Conservation (phyloP, 2,113 vertebrate species). For the Alectura lathami region DNA sequence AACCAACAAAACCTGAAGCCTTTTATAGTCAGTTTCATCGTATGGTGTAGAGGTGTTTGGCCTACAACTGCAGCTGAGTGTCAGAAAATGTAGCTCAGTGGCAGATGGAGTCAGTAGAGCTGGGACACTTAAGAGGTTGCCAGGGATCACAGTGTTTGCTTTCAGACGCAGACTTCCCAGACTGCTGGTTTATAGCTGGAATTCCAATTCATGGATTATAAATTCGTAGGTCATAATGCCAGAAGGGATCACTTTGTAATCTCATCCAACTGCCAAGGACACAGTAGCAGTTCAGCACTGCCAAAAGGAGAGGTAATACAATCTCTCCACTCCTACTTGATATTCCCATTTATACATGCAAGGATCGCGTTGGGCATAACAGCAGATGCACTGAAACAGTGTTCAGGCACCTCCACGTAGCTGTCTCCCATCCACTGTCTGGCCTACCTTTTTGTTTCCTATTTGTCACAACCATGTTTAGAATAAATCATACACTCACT, state of each 20-base stretch:
- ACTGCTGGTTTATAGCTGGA: background rate
- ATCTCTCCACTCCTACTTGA: constrained; percentile 27
- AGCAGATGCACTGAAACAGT: background rate
- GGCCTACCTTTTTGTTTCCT: background rate
- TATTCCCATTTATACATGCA: background rate
- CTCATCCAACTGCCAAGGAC: constrained; percentile 37
- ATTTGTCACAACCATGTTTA: too few relatives aligned
- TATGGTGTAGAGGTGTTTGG: background rate
- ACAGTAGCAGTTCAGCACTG: background rate
- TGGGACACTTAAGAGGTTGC: background rate
- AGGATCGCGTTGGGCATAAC: background rate
- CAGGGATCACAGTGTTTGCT: background rate
- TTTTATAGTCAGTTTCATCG: background rate
- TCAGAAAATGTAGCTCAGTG: background rate
- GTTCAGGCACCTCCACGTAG: background rate
- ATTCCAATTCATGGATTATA: constrained; percentile 17
- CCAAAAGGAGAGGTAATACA: constrained; percentile 31
- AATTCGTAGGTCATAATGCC: constrained; percentile 13
- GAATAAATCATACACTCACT: background rate
- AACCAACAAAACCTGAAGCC: background rate
- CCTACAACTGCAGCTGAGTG: background rate
- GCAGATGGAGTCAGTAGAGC: background rate
- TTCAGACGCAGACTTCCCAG: background rate
- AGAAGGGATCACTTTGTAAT: background rate
- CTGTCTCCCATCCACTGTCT: background rate